Conservation (phyloP, 2,888 invertebrate genomes). For the Cataglyphis rosenhaueri region DNA sequence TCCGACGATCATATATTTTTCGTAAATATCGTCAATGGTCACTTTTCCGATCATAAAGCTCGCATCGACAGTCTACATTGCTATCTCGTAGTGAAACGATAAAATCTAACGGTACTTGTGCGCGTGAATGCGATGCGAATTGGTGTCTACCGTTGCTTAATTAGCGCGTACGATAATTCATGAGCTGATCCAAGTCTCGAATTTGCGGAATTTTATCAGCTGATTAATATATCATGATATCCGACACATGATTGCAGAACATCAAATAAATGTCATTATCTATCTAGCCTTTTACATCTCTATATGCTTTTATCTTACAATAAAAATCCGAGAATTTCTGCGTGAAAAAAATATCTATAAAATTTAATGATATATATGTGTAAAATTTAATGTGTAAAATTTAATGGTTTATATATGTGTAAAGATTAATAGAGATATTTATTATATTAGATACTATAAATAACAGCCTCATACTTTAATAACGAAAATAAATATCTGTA, state of each 20-base stretch:
- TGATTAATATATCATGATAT: constrained; percentile 29
- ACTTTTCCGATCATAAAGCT: constrained; percentile 35
- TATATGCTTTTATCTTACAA: not conserved
- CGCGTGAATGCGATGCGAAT: constrained; percentile 10
- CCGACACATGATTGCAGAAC: constrained; percentile 13
- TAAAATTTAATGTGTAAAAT: too few relatives aligned
- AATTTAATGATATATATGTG: not conserved
- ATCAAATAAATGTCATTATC: constrained; percentile 36
- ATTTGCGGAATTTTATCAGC: constrained; percentile 31
- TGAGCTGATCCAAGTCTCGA: not conserved
- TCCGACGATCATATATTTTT: not conserved
- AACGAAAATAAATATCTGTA: not conserved
- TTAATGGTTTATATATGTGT: too few relatives aligned
- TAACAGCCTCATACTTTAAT: not conserved
- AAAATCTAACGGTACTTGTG: constrained; percentile 41
- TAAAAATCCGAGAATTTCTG: constrained; percentile 3
- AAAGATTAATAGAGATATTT: not conserved
- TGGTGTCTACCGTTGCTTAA: constrained; percentile 56
- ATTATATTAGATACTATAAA: not conserved
- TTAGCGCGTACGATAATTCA: constrained; percentile 53
- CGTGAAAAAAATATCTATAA: not conserved
- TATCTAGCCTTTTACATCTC: constrained; percentile 2
- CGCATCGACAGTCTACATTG: constrained; percentile 5
- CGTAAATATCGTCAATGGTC: constrained; percentile 18
- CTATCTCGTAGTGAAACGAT: constrained; percentile 32